Base-by-base conservation (phyloP, 2,888 invertebrate species). In the Anoncus sp. region DNA sequence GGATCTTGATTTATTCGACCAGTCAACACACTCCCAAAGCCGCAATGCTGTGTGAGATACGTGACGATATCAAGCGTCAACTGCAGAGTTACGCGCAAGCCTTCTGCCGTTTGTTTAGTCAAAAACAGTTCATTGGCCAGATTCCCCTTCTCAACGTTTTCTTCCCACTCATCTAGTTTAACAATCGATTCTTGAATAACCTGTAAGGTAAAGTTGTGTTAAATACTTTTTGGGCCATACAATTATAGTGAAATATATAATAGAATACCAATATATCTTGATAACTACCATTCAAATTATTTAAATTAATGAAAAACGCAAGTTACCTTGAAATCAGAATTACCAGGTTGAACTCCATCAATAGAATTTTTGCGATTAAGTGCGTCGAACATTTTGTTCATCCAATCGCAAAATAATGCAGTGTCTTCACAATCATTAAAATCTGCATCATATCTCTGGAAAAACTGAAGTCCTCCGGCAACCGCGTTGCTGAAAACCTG, bases 401-500 rank as follows among this genome's bases (percentile, higher is more conserved):
- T 60, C 74, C 79, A 80, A 31, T 63, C 53, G 43, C 80, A 80
- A 55, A 80, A 80, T 31, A 51, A 51, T 53, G 67, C 66, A 22
- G 80, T 80, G 22, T 45, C 62, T 60, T 70, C 60, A 49, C 74
- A 74, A 14, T 67, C 71, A 40, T 27, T 59, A 31, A 80, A 74
- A 35, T 49, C 74, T 20, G 45, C 66, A 24, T 67, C 55, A 24
- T 63, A 55, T 18, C 18, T 45, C 55, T 74, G 45, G 45, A 77
- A 75, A 43, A 63, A 67, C 43, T 55, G 38, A 10, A 80, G 63
- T 43, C 75, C 77, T 18, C 27, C 9, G 43, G 75, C 72, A 24
- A 80, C 75, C n/a, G 77, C 62, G 57, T 76, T 74, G 51, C 79
- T 79, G 45, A 74, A 73, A 59, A 76, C 51, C 79, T 79, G 43